Base-by-base conservation (phyloP, 2,113 vertebrate species). In the Eptesicus fuscus region DNA sequence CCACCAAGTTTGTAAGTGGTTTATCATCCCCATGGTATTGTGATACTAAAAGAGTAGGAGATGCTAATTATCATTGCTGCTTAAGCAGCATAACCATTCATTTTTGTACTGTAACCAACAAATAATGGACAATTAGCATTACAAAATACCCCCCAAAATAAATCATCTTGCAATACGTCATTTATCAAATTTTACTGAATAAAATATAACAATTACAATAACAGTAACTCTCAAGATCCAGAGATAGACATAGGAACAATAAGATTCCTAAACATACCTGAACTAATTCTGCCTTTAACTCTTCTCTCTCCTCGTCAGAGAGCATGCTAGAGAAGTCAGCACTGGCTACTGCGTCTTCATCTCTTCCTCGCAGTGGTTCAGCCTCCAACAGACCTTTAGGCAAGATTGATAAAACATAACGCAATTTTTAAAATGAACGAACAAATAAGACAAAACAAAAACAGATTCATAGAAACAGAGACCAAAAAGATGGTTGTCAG, bases 281-380 rank as follows among this genome's bases (percentile, higher is more conserved):
- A 74, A 96, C 95, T 89, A 99, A 97, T 84, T 99, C 99, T 88
- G 95, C 98, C 90, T 98, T 99, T 79, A 99, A 98, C 96, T 99
- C 99, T 95, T 99, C 99, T 96, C 98, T 98, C 97, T 99, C 99
- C 97, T 99, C 99, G 85, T 99, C 99, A 5, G 99, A 99, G 96
- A 99, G 96, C 88, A 96, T 97, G 97, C 79, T 98, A 96, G 96
- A 97, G 94, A 99, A 98, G 97, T 99, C 99, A 95, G 99, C 98
- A 40, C 99, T 99, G 77, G 99, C 98, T 94, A 97, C 98, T 13
- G 98, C 78, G 18, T 99, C 99, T 97, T 99, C 99, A 91, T 99
- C 99, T 78, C 98, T 97, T 98, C 99, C 99, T 59, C 98, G 98
- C 28, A 99, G 88, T 0, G 99, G 97, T 90, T 99, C 99, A 0